Conservation (phyloP, 1,140 invertebrate genomes). For the Lepidotrigona ventralis region DNA sequence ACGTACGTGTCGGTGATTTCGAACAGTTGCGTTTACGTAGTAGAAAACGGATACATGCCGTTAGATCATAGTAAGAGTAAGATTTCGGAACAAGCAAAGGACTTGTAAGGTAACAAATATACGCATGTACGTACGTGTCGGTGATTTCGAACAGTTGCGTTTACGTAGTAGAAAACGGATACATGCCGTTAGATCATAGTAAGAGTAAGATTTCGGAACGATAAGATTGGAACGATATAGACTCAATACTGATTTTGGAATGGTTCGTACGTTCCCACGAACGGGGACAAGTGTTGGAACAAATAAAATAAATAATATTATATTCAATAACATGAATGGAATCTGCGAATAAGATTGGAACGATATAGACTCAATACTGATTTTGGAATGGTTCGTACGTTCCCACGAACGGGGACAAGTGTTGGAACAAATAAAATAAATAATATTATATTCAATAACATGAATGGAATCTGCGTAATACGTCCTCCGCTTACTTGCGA, state of each 20-base stretch:
- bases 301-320: constrained; percentile 36
- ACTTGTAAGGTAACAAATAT: background rate
- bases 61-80: no score
- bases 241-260: constrained; percentile 80
- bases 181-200: constrained; percentile 59
- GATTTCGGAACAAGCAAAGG: no score
- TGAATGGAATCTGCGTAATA: constrained; percentile 13
- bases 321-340: constrained; percentile 17
- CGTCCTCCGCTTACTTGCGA: background rate
- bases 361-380: constrained; percentile 76
- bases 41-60: no score
- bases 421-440: constrained; percentile 25
- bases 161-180: constrained; percentile 56
- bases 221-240: constrained; percentile 66
- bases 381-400: constrained; percentile 78
- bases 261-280: constrained; percentile 70
- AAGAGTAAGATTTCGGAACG: constrained; percentile 56
- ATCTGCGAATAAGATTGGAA: constrained; percentile 57
- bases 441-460: constrained; percentile 32
- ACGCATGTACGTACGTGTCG: background rate
- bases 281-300: constrained; percentile 10
- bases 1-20: background rate
- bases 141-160: background rate
- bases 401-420: constrained; percentile 39
- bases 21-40: constrained; percentile 26